Conservation (phyloP, 2,888 invertebrate genomes). For the Galerucella calmariensis region DNA sequence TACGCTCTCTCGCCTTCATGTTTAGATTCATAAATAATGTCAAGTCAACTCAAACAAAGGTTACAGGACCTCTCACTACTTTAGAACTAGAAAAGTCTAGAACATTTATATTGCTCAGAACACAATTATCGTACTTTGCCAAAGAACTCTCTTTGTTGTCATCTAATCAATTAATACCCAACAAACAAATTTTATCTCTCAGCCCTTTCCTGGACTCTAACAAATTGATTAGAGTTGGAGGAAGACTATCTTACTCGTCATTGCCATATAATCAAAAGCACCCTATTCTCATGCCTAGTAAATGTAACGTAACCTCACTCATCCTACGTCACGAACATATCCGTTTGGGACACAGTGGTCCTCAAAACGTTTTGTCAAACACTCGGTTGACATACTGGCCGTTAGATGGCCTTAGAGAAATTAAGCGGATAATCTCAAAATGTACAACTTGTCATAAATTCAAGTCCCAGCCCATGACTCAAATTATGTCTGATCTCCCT, state of each 20-base stretch:
- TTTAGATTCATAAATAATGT: too few species aligned
- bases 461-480: slow-evolving; percentile 4
- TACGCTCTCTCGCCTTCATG: too few species aligned
- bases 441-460: slow-evolving; percentile 14
- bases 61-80: too few species aligned
- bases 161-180: too few species aligned
- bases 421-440: slow-evolving; percentile 10
- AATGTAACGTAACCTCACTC: slow-evolving; percentile 4
- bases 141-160: too few species aligned
- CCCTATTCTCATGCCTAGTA: slow-evolving; percentile 35
- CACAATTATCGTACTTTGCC: too few species aligned
- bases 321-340: slow-evolving; percentile 35
- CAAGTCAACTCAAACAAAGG: too few species aligned
- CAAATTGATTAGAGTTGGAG: neutral
- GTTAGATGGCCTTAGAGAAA: slow-evolving; percentile 31
- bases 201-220: slow-evolving; percentile 6
- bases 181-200: neutral
- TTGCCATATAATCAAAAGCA: slow-evolving; percentile 28
- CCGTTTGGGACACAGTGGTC: slow-evolving; percentile 1
- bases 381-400: slow-evolving; percentile 38
- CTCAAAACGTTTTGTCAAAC: slow-evolving; percentile 34
- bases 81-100: too few species aligned
- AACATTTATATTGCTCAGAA: too few species aligned
- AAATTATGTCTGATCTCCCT: slow-evolving; percentile 21
- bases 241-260: too few species aligned